Evolutionary conservation across 2,888 invertebrate species (phyloP).

Genomic region (Troides helena): DNA sequence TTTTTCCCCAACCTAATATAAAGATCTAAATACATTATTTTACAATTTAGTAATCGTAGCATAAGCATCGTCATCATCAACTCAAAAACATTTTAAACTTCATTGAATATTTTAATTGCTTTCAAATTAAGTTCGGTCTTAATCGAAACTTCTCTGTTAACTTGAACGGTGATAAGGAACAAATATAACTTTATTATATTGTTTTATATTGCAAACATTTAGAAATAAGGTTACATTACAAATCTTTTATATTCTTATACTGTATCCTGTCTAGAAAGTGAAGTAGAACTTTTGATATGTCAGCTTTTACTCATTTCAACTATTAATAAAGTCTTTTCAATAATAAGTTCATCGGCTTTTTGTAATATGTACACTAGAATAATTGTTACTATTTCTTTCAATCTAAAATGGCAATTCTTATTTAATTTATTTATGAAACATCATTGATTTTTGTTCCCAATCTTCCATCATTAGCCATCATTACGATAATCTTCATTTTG

Average conservation of each 20-base stretch:
- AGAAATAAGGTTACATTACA: background rate
- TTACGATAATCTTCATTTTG: background rate
- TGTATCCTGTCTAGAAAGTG: conserved; percentile 11
- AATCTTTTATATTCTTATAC: conserved; percentile 9
- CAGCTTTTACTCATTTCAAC: conserved; percentile 43
- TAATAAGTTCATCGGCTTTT: conserved; percentile 64
- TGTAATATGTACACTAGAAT: background rate
- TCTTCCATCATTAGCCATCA: background rate
- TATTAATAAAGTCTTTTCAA: conserved; percentile 54
- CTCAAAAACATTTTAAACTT: conserved; percentile 20
- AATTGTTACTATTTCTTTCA: background rate
- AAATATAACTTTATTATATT: conserved; percentile 7
- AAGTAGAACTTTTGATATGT: conserved; percentile 55
- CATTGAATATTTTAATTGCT: conserved; percentile 24
- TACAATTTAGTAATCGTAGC: too few relatives aligned
- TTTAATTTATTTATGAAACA: background rate
- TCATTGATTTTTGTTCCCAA: background rate
- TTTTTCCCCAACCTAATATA: too few relatives aligned
- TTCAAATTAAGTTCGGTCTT: conserved; percentile 23
- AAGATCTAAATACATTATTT: too few relatives aligned
- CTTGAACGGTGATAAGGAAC: conserved; percentile 1
- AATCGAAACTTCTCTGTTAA: conserved; percentile 21
- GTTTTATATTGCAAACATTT: background rate
- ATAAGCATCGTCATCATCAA: conserved; percentile 9
- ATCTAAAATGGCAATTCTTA: background rate